Evolutionary conservation across 1,140 invertebrate species (phyloP), one percentile per base, ranked within the genome.

Genomic region (Patella vulgata): DNA sequence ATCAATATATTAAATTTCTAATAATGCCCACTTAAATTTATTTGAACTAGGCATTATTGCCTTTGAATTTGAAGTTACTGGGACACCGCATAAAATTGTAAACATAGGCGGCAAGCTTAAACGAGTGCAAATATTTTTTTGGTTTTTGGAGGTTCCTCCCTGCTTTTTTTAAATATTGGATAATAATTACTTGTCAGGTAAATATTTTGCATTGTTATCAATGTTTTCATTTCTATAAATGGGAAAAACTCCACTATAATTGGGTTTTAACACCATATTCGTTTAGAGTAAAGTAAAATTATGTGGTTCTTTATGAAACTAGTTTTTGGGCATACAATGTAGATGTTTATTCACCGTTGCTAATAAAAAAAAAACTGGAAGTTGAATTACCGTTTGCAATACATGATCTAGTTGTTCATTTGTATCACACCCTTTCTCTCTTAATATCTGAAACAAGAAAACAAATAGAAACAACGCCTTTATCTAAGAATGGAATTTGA

Each of bases 371-470:
- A 17, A 25, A 3, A 58, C 21, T 28, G 17, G 1, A 3, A 17
- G 25, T 27, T 27, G 8, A 14, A 47, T 19, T 63, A 73, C 70
- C 66, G 64, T 44, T 47, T 21, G 36, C 14, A 61, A 33, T 19
- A 69, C 63, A 23, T 66, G 60, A 5, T 64, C 31, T 19, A 73
- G 31, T 25, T 69, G 42, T 40, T 63, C 25, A 28, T 70, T 59
- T 51, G 67, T 65, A 21, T 59, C 44, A 57, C 71, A 70, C 48
- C 68, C 71, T 48, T 46, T 59, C 17, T 65, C 48, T 27, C 40
- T 59, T 14, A 73, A 36, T 19, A 56, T 30, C 65, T 71, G 28
- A 48, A 62, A 55, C 6, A 17, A 39, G 19, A 19, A 46, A 14
- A 33, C n/a, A 19, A 43, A 44, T 27, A 23, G 17, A 27, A 33